A percentile compares a stretch with the other conserved stretches of the same genome.
phyloP scores from a whole-genome alignment of 2,888 invertebrate genomes.

The Polymixis flavicincta region DNA sequence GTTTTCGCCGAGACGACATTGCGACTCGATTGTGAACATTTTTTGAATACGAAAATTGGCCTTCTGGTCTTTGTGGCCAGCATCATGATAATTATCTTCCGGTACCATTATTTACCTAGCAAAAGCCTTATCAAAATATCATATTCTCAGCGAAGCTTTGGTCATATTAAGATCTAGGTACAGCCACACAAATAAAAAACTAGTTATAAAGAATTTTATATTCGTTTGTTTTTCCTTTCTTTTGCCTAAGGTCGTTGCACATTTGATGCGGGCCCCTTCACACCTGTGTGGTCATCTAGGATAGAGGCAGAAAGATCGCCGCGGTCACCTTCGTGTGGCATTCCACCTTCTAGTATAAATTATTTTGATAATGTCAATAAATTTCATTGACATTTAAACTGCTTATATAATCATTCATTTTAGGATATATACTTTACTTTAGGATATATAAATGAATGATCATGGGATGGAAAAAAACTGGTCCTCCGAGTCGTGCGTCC shows the following conservation, averaged over 20 bases:
- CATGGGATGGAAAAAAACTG: slow-evolving; percentile 44
- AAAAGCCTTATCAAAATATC: slow-evolving; percentile 3
- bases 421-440: slow-evolving; percentile 24
- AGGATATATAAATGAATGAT: too few species aligned
- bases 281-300: slow-evolving; percentile 66
- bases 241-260: slow-evolving; percentile 68
- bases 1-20: too few species aligned
- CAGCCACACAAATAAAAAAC: slow-evolving; percentile 24
- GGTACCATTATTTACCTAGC: not conserved
- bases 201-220: not conserved
- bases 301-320: slow-evolving; percentile 58
- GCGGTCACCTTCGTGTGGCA: slow-evolving; percentile 71
- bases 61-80: not conserved
- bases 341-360: slow-evolving; percentile 63
- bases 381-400: slow-evolving; percentile 57
- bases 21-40: too few species aligned
- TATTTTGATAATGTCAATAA: slow-evolving; percentile 58
- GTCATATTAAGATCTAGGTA: not conserved
- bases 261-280: slow-evolving; percentile 71
- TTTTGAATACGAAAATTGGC: too few species aligned
- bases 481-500: slow-evolving; percentile 40
- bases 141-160: slow-evolving; percentile 3
- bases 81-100: not conserved
- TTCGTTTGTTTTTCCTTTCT: slow-evolving; percentile 39
- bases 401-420: slow-evolving; percentile 38